A percentile compares a stretch with the other conserved stretches of the same genome.
Evolutionary conservation across 2,797 vertebrate species (phyloP).

Genomic region (Fistularia tabacaria): DNA sequence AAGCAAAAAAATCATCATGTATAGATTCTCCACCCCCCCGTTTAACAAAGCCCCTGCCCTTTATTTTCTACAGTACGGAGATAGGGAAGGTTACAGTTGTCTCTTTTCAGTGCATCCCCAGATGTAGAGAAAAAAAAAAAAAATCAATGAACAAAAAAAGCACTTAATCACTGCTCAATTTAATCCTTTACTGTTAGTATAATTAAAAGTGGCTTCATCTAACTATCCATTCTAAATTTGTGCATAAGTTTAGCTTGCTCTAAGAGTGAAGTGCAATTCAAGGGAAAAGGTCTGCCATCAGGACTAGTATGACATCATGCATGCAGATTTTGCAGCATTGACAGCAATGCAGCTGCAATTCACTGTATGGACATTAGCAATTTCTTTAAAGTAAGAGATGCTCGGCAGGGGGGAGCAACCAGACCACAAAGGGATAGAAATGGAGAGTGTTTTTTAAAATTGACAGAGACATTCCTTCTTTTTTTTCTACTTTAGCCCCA

Average conservation of each 20-base stretch:
- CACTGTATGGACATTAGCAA: slow-evolving; percentile 3
- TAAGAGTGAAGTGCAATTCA: background rate
- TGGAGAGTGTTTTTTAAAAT: background rate
- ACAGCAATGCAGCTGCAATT: slow-evolving; percentile 29
- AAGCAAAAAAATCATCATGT: slow-evolving; percentile 3
- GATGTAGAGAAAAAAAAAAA: slow-evolving; percentile 19
- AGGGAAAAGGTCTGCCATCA: background rate
- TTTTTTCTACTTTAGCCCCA: no score
- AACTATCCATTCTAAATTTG: slow-evolving; percentile 48
- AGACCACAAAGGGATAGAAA: background rate
- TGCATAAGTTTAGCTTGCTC: slow-evolving; percentile 4
- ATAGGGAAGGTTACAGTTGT: slow-evolving; percentile 42
- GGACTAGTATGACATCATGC: slow-evolving; percentile 7
- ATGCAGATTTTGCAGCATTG: slow-evolving; percentile 30
- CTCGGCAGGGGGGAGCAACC: background rate
- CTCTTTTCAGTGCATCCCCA: slow-evolving; percentile 32
- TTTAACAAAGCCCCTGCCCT: background rate
- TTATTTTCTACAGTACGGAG: slow-evolving; percentile 52
- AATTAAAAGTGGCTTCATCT: slow-evolving; percentile 69
- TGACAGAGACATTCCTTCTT: slow-evolving; percentile 1
- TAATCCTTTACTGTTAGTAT: slow-evolving; percentile 62
- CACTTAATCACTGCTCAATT: slow-evolving; percentile 70
- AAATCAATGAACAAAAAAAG: slow-evolving; percentile 71
- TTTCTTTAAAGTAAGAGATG: slow-evolving; percentile 12
- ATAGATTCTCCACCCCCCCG: background rate